Evolutionary conservation across 2,113 vertebrate species (phyloP).

Genomic region (Chaetodon trifascialis): DNA sequence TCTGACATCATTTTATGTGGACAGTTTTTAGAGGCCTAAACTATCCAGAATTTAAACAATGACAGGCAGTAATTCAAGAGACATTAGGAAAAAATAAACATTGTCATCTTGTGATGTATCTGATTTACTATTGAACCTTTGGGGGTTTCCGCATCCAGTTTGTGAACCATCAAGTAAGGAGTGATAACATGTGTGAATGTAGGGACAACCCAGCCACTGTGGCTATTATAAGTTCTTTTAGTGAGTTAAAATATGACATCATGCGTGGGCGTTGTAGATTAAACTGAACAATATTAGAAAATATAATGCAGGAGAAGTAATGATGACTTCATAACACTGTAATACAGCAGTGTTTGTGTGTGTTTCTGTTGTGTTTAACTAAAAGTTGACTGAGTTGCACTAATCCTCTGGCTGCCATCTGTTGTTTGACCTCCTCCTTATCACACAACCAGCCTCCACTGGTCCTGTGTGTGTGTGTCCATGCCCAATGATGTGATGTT

Average conservation of each 20-base stretch:
- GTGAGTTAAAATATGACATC: neutral
- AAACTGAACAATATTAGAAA: neutral
- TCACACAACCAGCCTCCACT: slow-evolving; percentile 59
- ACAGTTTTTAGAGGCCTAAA: neutral
- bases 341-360: slow-evolving; percentile 9
- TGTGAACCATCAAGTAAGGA: neutral
- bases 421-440: slow-evolving; percentile 80
- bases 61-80: neutral
- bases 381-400: slow-evolving; percentile 66
- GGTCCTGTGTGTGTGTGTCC: slow-evolving; percentile 48
- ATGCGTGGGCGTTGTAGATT: neutral
- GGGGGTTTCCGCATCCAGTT: neutral
- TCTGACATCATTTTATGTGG: neutral
- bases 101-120: neutral
- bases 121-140: neutral
- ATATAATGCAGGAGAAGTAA: neutral
- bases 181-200: neutral
- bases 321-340: neutral
- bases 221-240: neutral
- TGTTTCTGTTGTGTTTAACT: slow-evolving; percentile 47
- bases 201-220: neutral
- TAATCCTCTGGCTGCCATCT: slow-evolving; percentile 76
- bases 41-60: neutral
- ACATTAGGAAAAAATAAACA: neutral
- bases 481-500: slow-evolving; percentile 59